A percentile compares a stretch with the other conserved stretches of the same genome.
Conservation (phyloP, 2,888 invertebrate genomes). For the Apodemia zela region DNA sequence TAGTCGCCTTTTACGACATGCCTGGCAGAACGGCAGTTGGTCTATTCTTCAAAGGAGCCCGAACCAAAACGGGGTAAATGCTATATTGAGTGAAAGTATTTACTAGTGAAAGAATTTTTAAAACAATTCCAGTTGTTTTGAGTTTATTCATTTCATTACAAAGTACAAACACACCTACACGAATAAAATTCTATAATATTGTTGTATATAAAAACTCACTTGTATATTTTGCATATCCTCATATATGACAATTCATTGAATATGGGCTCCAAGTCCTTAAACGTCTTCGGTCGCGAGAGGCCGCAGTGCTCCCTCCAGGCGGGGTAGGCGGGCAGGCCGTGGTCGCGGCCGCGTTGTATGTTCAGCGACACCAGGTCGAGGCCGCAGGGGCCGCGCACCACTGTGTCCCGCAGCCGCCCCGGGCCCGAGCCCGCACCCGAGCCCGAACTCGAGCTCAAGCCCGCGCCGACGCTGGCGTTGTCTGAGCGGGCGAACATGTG, state of each 20-base stretch:
- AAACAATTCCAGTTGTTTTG: too few species aligned
- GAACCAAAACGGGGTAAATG: too few species aligned
- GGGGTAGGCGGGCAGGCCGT: slow-evolving; percentile 90
- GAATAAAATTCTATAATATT: background rate
- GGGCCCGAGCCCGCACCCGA: slow-evolving; percentile 34
- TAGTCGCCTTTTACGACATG: too few species aligned
- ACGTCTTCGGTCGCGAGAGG: slow-evolving; percentile 80
- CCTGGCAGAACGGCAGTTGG: too few species aligned
- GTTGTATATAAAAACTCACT: slow-evolving; percentile 53
- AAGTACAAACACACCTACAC: background rate
- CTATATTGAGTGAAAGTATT: too few species aligned
- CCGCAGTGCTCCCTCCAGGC: slow-evolving; percentile 89
- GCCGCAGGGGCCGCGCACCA: slow-evolving; percentile 77
- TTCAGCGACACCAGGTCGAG: slow-evolving; percentile 92
- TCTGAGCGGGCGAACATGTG: slow-evolving; percentile 83
- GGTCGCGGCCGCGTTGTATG: slow-evolving; percentile 93
- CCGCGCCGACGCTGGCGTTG: background rate
- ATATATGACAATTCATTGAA: slow-evolving; percentile 83
- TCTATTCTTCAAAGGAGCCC: too few species aligned
- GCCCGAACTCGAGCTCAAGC: background rate
- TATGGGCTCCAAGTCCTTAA: slow-evolving; percentile 82
- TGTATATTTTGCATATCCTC: slow-evolving; percentile 83
- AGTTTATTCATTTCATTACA: too few species aligned
- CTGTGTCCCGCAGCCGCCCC: slow-evolving; percentile 18
- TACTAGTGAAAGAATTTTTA: too few species aligned